These are phyloP conservation scores for Crypturellus tataupa DNA, from an alignment of 2,797 vertebrate genomes.

Conservation along the genomic window DNA sequence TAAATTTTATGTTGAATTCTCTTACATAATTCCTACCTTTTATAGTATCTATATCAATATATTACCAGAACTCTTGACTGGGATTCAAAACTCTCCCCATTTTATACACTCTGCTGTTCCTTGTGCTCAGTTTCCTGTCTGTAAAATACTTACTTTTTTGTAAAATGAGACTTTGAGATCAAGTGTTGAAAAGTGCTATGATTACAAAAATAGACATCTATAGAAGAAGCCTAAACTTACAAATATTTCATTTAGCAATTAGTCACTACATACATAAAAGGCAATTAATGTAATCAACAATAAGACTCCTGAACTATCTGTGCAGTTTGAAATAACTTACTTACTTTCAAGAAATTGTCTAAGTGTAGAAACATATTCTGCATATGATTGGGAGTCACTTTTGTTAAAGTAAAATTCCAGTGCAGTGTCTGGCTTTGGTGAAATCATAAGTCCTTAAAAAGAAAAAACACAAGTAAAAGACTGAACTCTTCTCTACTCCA, in stretches of 20 bases:
- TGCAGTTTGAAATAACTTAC: conserved; percentile 50
- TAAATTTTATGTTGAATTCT: background rate
- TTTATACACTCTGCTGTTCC: background rate
- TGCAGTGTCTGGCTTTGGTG: conserved; percentile 83
- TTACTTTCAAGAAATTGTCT: conserved; percentile 87
- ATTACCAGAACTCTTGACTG: background rate
- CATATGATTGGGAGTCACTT: conserved; percentile 80
- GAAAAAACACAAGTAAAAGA: conserved; percentile 43
- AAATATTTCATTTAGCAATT: background rate
- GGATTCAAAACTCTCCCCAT: background rate
- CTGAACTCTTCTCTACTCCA: background rate
- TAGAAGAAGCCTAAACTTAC: background rate
- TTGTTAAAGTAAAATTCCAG: conserved; percentile 87
- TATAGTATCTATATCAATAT: background rate
- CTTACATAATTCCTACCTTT: background rate
- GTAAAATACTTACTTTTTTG: background rate
- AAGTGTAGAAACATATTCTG: conserved; percentile 83
- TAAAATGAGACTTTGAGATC: background rate
- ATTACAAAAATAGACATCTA: background rate
- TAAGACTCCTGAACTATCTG: background rate
- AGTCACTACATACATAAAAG: background rate
- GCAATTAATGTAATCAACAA: background rate
- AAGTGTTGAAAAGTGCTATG: too few relatives aligned
- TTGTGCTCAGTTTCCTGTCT: background rate
- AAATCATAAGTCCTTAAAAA: conserved; percentile 90